Base-by-base conservation (phyloP, 1,140 invertebrate species). In the Hirudo medicinalis region DNA sequence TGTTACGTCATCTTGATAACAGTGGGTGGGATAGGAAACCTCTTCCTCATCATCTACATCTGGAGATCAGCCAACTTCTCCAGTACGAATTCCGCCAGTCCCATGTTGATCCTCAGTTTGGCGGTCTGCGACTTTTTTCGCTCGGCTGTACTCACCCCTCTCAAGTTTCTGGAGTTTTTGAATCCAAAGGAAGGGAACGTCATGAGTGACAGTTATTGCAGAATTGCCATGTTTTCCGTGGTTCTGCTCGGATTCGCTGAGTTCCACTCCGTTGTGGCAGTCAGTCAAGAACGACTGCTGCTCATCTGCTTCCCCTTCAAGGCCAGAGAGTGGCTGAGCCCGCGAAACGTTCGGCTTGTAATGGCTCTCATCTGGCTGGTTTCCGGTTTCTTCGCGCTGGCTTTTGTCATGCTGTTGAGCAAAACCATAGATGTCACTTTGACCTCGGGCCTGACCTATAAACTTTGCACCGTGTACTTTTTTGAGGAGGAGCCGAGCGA, bases 271-370 rank as follows among this genome's bases (percentile, higher is more conserved):
- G 54, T 73, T 3, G 40, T 73, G 43, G 72, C 72, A 29, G 72
- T 73, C 72, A 66, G 57, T 20, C 72, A 73, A 43, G 72, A 73
- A 40, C 69, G 69, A 19, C 69, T 70, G 36, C 40, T 73, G 2
- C 69, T 73, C 19, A 73, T 73, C 69, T 70, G 70, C 25, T 73
- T 66, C 49, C 72, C 72, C 17, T 68, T 73, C 67, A 36, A 27
- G 32, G 72, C 72, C 32, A 19, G 54, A 29, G 36, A 36, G 20
- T 25, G 40, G 43, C 49, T 40, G n/a, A 72, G 60, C 3, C 27
- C 54, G 32, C 8, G 36, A 2, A 29, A 36, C 4, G 54, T 66
- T 13, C 22, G 29, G 1, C 25, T 43, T 15, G 43, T 54, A 4
- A 60, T 72, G 15, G 54, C 36, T 20, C 27, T 49, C 71, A 67